Evolutionary conservation across 2,888 invertebrate genomes (phyloP).

Genomic region (Chrysolina oricalcia): DNA sequence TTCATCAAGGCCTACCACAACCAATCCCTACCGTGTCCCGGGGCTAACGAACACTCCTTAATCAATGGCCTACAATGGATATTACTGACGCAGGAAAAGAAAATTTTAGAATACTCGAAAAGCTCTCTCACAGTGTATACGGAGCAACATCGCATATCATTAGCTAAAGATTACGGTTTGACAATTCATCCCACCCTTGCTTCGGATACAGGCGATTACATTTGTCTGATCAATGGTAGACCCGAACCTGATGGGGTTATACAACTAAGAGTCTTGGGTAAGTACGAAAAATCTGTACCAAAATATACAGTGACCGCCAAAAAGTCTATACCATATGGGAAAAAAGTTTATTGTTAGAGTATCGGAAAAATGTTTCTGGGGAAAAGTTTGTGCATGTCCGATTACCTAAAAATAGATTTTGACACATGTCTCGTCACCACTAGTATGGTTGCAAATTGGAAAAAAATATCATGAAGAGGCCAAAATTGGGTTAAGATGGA

Average conservation of each 20-base stretch:
- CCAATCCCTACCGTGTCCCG: constrained; percentile 79
- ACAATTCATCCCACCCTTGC: constrained; percentile 78
- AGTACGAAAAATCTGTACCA: constrained; percentile 58
- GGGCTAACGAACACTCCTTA: constrained; percentile 79
- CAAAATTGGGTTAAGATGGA: too few relatives aligned
- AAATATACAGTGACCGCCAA: neutral
- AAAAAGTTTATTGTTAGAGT: too few relatives aligned
- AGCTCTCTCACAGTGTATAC: constrained; percentile 73
- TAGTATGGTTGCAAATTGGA: too few relatives aligned
- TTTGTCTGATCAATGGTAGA: constrained; percentile 80
- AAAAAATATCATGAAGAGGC: too few relatives aligned
- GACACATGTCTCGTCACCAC: too few relatives aligned
- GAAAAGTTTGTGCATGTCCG: too few relatives aligned
- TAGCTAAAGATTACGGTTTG: constrained; percentile 77
- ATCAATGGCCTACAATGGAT: constrained; percentile 79
- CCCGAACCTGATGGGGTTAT: constrained; percentile 79
- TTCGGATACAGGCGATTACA: constrained; percentile 79
- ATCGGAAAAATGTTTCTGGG: too few relatives aligned
- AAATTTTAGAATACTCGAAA: constrained; percentile 74
- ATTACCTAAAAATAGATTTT: too few relatives aligned
- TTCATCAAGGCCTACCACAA: constrained; percentile 79
- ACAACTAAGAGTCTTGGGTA: constrained; percentile 80
- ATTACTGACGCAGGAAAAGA: constrained; percentile 70
- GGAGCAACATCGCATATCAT: constrained; percentile 74
- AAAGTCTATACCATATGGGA: too few relatives aligned